Evolutionary conservation across 2,113 vertebrate genomes (phyloP).

Genomic region (Vulpes ferrilata): DNA sequence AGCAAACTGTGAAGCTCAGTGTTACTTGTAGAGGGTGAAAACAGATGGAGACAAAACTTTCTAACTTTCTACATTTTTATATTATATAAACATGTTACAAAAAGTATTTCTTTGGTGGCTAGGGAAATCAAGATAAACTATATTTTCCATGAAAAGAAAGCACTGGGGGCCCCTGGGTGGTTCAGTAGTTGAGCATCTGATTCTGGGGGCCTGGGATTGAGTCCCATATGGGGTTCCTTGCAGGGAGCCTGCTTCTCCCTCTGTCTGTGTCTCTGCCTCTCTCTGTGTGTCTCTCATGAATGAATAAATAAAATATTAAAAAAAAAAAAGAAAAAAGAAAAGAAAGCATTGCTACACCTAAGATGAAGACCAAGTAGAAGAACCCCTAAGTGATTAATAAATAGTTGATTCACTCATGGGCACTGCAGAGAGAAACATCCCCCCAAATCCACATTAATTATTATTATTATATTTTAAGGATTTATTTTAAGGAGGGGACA

Average conservation of each 20-base stretch:
- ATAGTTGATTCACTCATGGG: background rate
- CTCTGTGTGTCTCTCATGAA: no score
- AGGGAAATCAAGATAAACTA: background rate
- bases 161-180: no score
- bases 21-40: background rate
- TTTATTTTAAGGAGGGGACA: background rate
- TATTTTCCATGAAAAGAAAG: conserved; percentile 35
- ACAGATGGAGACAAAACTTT: background rate
- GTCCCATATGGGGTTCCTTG: no score
- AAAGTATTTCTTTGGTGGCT: background rate
- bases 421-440: background rate
- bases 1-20: conserved; percentile 1
- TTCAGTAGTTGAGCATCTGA: no score
- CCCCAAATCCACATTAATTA: background rate
- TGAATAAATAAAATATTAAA: no score
- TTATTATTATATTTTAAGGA: background rate
- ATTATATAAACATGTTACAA: conserved; percentile 6
- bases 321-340: background rate
- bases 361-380: background rate
- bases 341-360: background rate
- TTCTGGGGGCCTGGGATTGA: no score
- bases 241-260: no score
- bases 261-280: no score
- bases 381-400: background rate
- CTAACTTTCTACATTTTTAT: conserved; percentile 6